Base-by-base conservation (phyloP, 2,113 vertebrate species). In the Chloroceryle aenea region DNA sequence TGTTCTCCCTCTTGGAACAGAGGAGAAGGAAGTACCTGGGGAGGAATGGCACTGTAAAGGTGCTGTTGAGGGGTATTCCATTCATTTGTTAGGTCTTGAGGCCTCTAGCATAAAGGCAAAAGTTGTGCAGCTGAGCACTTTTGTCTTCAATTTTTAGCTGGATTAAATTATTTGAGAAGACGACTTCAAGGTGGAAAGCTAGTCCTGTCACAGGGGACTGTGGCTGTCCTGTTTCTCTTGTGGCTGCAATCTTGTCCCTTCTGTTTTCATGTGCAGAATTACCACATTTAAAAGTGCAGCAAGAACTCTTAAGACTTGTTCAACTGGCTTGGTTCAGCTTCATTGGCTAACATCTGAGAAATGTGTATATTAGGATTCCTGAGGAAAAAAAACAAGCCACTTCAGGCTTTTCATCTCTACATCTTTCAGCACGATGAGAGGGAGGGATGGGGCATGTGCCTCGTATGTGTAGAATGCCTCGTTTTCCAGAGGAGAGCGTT, bases 271-370 rank as follows among this genome's bases (percentile, higher is more conserved):
- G 85, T 77, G 45, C 43, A 62, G 82, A 72, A 53, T 75, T 85
- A 40, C 48, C 64, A 38, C 59, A 22, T 74, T 73, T 66, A 55
- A 85, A 88, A 92, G 48, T 58, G 61, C 34, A 55, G 55, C 55
- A 66, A 69, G 72, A 92, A 58, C 90, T 96, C 91, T 66, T 50
- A 93, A 93, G 95, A 84, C 92, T 90, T 71, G 92, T 88, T 94
- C 50, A 67, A 1, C 95, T 90, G 55, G 96, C 92, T 95, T 79
- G 45, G 48, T 85, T 95, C 69, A 58, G 45, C 53, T 80, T 90
- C 88, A 71, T 3, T 1, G 2, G 42, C 59, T 76, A 56, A 71
- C 83, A 77, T 96, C 82, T 94, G 86, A 95, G 88, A 93, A 95
- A 50, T 18, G 68, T 59, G 59, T 50, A 9, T 66, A 58, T 95